These are phyloP conservation scores for Origma solitaria DNA, from an alignment of 2,113 vertebrate species.

Conservation along the genomic window DNA sequence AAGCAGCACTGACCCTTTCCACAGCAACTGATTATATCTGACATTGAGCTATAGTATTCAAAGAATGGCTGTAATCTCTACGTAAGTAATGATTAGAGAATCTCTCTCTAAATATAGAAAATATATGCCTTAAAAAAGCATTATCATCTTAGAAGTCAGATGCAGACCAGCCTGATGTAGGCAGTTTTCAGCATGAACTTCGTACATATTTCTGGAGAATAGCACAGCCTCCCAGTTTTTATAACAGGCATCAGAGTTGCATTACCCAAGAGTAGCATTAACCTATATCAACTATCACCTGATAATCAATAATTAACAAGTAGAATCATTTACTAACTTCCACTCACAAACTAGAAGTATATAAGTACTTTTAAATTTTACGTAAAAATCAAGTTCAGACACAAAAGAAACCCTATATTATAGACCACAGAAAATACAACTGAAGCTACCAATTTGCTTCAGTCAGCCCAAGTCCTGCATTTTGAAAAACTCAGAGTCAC, in stretches of 20 bases:
- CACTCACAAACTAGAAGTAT: neutral
- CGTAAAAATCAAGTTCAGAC: neutral
- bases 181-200: neutral
- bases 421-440: neutral
- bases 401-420: neutral
- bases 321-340: neutral
- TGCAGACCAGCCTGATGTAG: neutral
- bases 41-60: neutral
- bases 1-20: neutral
- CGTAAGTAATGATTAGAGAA: neutral
- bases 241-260: neutral
- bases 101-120: neutral
- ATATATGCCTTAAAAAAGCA: neutral
- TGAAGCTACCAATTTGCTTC: neutral
- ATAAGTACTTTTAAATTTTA: neutral
- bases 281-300: neutral
- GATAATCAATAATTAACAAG: neutral
- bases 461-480: neutral
- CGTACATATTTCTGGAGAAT: neutral
- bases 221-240: neutral
- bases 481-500: neutral
- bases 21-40: neutral
- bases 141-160: neutral
- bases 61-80: neutral
- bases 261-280: neutral